Base-by-base conservation (phyloP, 2,113 vertebrate genomes). In the Austrofundulus limnaeus region DNA sequence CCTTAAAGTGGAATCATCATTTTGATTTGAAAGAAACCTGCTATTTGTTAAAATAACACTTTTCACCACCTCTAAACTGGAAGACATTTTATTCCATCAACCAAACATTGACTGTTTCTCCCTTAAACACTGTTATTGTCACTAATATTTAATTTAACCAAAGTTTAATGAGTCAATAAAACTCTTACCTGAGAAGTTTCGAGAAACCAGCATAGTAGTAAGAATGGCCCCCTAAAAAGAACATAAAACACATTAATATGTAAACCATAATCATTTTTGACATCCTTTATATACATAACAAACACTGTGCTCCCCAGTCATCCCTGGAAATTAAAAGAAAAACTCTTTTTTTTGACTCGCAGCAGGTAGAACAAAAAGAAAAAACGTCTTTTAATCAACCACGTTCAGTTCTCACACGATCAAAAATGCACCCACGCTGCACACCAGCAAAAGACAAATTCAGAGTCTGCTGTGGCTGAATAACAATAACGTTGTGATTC, bases 111-210 rank as follows among this genome's bases (percentile, higher is more conserved):
- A 46, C 13, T n/a, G 24, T 38, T 19, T 2, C 9, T 2, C 21
- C 20, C 19, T 15, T 55, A 16, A 47, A 23, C 15, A 20, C 34
- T 47, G 46, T 4, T 42, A 11, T 21, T 57, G 3, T 12, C 5
- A 51, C 3, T 57, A 38, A 60, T 52, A n/a, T n/a, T 28, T 28
- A 28, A 28, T 28, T 28, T 7, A 28, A 28, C 7, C 25, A 28
- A 28, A 3, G 25, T 28, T n/a, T n/a, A n/a, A 38, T 23, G 25
- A 11, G 9, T 19, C 24, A 20, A 20, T 7, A 34, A 3, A 47
- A 42, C 17, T 81, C 95, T 95, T 91, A 98, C 96, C 96, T 87
- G 96, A 98, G 88, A 98, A 98, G 86, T 98, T 98, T 64, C 96
- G 91, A 41, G 95, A 97, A 75, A 96, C 96, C 93, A 98, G 84